Evolutionary conservation across 2,113 vertebrate genomes (phyloP).

Genomic region (Limanda limanda): DNA sequence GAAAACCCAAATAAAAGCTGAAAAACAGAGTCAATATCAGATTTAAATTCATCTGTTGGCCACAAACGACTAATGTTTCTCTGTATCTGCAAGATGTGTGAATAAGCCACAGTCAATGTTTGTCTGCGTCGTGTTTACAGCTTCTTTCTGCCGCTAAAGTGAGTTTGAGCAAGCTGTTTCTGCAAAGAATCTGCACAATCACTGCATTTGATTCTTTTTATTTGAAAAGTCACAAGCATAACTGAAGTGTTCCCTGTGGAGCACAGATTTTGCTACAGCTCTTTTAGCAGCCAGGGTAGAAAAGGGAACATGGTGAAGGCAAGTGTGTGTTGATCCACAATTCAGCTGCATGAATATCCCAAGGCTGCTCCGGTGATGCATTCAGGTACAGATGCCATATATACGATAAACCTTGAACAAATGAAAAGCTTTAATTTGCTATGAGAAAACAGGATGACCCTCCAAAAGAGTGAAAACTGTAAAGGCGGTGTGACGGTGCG

Average conservation of each 20-base stretch:
- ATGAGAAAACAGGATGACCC: constrained; percentile 1
- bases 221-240: constrained; percentile 6
- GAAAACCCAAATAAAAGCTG: too few relatives aligned
- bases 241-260: neutral
- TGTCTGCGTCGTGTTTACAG: neutral
- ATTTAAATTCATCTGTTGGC: too few relatives aligned
- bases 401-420: constrained; percentile 7
- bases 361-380: constrained; percentile 8
- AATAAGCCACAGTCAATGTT: neutral
- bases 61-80: too few relatives aligned
- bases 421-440: neutral
- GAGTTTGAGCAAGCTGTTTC: neutral
- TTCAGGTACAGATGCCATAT: neutral
- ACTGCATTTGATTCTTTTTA: neutral
- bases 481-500: constrained; percentile 5
- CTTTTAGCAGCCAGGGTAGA: constrained; percentile 11
- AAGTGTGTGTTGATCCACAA: constrained; percentile 4
- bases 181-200: constrained; percentile 1
- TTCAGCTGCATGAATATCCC: constrained; percentile 15
- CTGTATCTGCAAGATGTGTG: too few relatives aligned
- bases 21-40: too few relatives aligned
- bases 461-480: constrained; percentile 2
- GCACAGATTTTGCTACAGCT: neutral
- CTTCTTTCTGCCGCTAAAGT: neutral
- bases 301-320: neutral